Base-by-base conservation (phyloP, 2,888 invertebrate species). In the Crocallis elinguaria region DNA sequence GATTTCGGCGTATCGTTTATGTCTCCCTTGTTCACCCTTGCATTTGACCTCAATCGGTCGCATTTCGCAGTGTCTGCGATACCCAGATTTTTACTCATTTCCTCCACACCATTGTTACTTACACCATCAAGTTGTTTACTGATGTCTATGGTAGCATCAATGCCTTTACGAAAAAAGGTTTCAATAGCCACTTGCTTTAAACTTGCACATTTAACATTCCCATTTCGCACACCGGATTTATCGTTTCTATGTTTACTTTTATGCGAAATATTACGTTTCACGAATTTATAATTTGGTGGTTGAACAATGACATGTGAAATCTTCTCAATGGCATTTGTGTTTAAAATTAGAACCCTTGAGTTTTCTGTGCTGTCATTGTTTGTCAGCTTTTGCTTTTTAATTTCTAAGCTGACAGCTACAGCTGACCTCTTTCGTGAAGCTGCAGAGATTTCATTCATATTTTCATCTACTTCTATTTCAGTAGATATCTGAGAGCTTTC, bases 341-440 rank as follows among this genome's bases (percentile, higher is more conserved):
- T 91, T 75, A 89, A 89, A 90, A 87, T 87, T 77, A 88, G 90
- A 91, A 91, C 79, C 76, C 83, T 88, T 66, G 77, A 66, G 72
- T 82, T 75, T 73, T 83, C 82, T 73, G 62, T 61, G 54, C 62
- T 71, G 65, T 74, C 71, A 60, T 67, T 65, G 56, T 57, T 36
- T 73, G 82, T 71, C 72, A 75, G 55, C 58, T 81, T 86, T 66
- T 79, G 79, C 73, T 82, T 89, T 82, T 88, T 88, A 64, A 88
- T 84, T 83, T 88, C 87, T 69, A 89, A 66, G 64, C 78, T 87
- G 71, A 89, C 80, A 72, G 81, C 66, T 23, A 86, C 76, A 12
- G 75, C 68, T 12, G 75, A 61, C 50, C 80, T 82, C 57, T 84
- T 87, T 68, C 52, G 62, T 51, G 75, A 52, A 43, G 46, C 73